Evolutionary conservation across 2,113 vertebrate species (phyloP).

Genomic region (Nipponia nippon): DNA sequence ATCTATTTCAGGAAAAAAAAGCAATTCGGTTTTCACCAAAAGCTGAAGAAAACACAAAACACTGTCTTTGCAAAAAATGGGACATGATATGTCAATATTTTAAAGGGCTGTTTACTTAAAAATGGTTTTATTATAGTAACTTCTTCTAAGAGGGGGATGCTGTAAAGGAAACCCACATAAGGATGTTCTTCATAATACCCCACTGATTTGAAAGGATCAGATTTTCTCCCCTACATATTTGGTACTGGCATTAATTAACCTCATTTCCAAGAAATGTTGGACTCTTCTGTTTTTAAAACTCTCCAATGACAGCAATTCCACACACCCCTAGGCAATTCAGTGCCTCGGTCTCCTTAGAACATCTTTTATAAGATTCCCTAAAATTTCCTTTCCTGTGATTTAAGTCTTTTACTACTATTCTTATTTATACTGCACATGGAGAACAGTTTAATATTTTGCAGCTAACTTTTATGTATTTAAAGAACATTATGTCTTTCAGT

Average conservation of each 20-base stretch:
- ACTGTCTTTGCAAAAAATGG: neutral
- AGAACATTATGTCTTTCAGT: neutral
- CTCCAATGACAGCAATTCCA: neutral
- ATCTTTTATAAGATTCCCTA: neutral
- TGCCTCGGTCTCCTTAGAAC: neutral
- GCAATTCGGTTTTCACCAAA: neutral
- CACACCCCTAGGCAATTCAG: neutral
- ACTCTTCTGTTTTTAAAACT: neutral
- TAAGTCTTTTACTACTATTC: neutral
- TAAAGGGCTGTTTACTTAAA: neutral
- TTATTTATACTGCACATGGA: neutral
- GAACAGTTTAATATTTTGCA: neutral
- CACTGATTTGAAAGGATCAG: neutral
- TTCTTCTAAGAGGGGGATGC: neutral
- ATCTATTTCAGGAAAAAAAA: neutral
- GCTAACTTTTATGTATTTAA: neutral
- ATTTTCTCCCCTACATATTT: neutral
- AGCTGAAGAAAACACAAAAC: neutral
- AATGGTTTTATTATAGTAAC: neutral
- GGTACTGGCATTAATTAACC: conserved; percentile 2
- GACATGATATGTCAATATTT: neutral
- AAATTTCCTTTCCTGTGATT: neutral
- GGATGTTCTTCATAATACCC: neutral
- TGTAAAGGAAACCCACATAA: neutral
- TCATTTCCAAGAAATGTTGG: neutral